Conservation (phyloP, 2,113 vertebrate genomes). For the chimpanzee (Pan troglodytes) region NHGRI_mPanTro3-v2.1_pri NC_072410.2:99479001-99479500, state of each 20-base stretch:
- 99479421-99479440: slow-evolving; percentile 17
- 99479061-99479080: neutral
- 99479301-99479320: neutral
- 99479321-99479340: neutral
- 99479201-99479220: neutral
- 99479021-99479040: neutral
- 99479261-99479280: neutral
- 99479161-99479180: neutral
- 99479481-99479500: neutral
- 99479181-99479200: neutral
- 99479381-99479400: neutral
- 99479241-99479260: neutral
- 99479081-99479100: neutral
- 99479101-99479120: neutral
- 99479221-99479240: neutral
- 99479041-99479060: neutral
- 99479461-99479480: slow-evolving; percentile 31
- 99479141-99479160: neutral
- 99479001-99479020: neutral
- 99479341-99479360: neutral
- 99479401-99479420: neutral
- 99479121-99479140: neutral
- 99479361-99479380: neutral
- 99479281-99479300: neutral
- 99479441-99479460: slow-evolving; percentile 48